Evolutionary conservation across 2,888 invertebrate species (phyloP).

Genomic region (Dysmachus trigonus): DNA sequence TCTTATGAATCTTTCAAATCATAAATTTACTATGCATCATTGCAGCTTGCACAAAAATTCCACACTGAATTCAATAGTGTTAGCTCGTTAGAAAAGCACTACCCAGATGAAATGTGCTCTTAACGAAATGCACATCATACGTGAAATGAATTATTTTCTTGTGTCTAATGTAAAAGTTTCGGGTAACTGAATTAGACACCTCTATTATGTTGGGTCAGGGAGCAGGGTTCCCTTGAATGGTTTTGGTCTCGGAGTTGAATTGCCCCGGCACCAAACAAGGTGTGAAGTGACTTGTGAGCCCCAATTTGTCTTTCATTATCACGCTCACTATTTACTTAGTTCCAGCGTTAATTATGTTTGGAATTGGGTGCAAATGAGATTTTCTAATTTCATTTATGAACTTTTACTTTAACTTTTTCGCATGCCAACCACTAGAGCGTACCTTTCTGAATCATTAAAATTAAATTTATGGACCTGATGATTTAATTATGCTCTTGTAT

Average conservation of each 20-base stretch:
- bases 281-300: conserved; percentile 27
- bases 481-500: not conserved
- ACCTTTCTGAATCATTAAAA: not conserved
- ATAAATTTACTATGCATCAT: not conserved
- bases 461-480: not conserved
- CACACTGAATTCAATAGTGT: not conserved
- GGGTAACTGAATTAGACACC: conserved; percentile 33
- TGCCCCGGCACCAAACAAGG: conserved; percentile 19
- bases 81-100: not conserved
- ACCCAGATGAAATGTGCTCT: not conserved
- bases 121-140: not conserved
- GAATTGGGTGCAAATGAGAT: conserved; percentile 36
- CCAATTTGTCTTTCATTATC: conserved; percentile 36
- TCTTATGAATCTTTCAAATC: not conserved
- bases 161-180: conserved; percentile 30
- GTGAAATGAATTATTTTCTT: not conserved
- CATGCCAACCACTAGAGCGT: not conserved
- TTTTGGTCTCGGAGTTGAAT: not conserved
- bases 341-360: conserved; percentile 17
- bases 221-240: not conserved
- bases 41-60: not conserved
- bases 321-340: conserved; percentile 31
- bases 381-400: conserved; percentile 16
- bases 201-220: conserved; percentile 21
- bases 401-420: not conserved